Base-by-base conservation (phyloP, 64 coral and sea anemone genomes). In the Astreopora myriophthalma region DNA sequence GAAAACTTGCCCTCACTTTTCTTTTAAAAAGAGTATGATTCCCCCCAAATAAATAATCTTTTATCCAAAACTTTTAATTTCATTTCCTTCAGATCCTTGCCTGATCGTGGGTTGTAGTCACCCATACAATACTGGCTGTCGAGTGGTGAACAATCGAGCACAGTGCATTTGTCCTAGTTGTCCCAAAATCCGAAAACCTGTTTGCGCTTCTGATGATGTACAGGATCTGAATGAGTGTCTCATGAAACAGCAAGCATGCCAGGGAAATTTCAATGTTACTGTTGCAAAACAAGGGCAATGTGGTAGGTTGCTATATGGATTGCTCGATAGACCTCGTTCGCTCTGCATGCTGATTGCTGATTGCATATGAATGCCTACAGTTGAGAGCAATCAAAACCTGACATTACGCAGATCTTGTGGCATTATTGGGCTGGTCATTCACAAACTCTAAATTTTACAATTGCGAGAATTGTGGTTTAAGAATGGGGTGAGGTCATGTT, bases 171-270 rank as follows among this genome's bases (percentile, higher is more conserved):
- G 76, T 60, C 76, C 49, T n/a, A 8, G 11, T 34, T 80, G 76
- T 3, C 30, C 29, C 12, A 60, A 32, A 33, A n/a, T 49, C 5
- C 16, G 19, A 5, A 19, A 1, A 31, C 76, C 76, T 80, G 49
- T 80, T 33, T 80, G 76, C 58, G 76, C 76, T 22, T 58, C 76
- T 3, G 76, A 80, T 51, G 29, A 19, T n/a, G 76, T 80, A 20
- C 76, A 80, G 44, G 76, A 80, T 26, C 49, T 35, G 0, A 80
- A 23, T 8, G 76, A 80, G 27, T 80, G 76, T 22, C 76, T 57
- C 8, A 34, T 80, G 76, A 60, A n/a, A 22, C 26, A 9, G 17
- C 76, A 80, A 80, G 76, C 76, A 22, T 80, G 76, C 25, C 14
- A 31, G 26, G 76, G 76, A 60, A n/a, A 80, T n/a, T 57, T 80